Conservation (phyloP, 1,140 invertebrate genomes). For the Brachionus asplanchnoidis region DNA sequence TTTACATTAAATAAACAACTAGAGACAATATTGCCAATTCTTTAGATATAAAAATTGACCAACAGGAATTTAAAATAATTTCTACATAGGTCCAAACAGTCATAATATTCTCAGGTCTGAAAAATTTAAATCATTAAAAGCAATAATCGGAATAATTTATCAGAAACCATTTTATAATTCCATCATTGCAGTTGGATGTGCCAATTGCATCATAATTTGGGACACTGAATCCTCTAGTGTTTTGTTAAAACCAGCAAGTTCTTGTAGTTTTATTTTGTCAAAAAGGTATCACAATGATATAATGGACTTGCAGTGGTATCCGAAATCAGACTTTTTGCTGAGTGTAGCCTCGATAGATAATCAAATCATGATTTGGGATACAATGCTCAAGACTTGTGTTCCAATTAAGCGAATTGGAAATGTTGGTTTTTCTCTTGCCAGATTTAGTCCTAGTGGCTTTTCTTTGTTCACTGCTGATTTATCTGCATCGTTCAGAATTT, state of each 20-base stretch:
- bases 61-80: background rate
- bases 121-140: too few relatives aligned
- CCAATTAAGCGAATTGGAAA: slow-evolving; percentile 67
- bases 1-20: background rate
- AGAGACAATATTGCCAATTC: background rate
- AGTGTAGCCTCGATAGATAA: slow-evolving; percentile 9
- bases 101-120: background rate
- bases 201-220: slow-evolving; percentile 76
- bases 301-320: slow-evolving; percentile 34
- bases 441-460: slow-evolving; percentile 70
- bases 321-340: slow-evolving; percentile 3
- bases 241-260: slow-evolving; percentile 59
- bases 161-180: slow-evolving; percentile 67
- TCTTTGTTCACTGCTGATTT: slow-evolving; percentile 75
- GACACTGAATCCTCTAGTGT: slow-evolving; percentile 72
- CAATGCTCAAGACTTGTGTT: slow-evolving; percentile 65
- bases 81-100: background rate
- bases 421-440: slow-evolving; percentile 68
- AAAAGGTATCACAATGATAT: slow-evolving; percentile 28
- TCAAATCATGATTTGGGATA: slow-evolving; percentile 67
- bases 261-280: slow-evolving; percentile 7
- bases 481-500: slow-evolving; percentile 70
- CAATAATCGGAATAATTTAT: too few relatives aligned
- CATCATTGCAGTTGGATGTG: slow-evolving; percentile 77
- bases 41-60: background rate